Conservation (phyloP, 1,140 invertebrate genomes). For the Drosophila orosa region DNA sequence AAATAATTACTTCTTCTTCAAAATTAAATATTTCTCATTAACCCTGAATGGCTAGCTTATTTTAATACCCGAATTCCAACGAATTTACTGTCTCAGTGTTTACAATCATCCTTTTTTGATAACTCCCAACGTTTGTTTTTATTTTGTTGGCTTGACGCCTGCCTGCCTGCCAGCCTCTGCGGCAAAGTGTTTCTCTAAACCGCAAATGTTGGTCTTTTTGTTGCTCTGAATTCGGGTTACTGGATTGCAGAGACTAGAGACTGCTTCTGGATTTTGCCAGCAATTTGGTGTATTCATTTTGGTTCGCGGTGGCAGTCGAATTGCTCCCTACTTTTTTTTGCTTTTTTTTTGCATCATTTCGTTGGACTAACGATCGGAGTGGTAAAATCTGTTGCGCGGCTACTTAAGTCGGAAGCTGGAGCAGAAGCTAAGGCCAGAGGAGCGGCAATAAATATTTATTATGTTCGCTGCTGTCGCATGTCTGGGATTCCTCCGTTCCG, state of each 20-base stretch:
- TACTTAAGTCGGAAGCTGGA: constrained; percentile 9
- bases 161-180: no score
- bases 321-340: background rate
- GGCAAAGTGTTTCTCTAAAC: constrained; percentile 12
- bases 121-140: background rate
- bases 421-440: background rate
- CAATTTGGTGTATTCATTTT: constrained; percentile 31
- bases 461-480: constrained; percentile 19
- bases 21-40: background rate
- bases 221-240: constrained; percentile 3
- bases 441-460: constrained; percentile 19
- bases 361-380: constrained; percentile 23
- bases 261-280: constrained; percentile 8
- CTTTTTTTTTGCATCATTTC: background rate
- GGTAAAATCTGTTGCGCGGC: constrained; percentile 27
- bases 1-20: background rate
- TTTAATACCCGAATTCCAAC: background rate
- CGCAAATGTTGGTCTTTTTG: constrained; percentile 16
- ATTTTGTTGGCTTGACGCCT: constrained; percentile 10
- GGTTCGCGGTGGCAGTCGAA: constrained; percentile 11
- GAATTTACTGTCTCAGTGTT: background rate
- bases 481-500: constrained; percentile 16
- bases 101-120: constrained; percentile 7
- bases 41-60: background rate
- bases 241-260: constrained; percentile 1